phyloP scores from a whole-genome alignment of 2,797 vertebrate genomes.

The Betta splendens region DNA sequence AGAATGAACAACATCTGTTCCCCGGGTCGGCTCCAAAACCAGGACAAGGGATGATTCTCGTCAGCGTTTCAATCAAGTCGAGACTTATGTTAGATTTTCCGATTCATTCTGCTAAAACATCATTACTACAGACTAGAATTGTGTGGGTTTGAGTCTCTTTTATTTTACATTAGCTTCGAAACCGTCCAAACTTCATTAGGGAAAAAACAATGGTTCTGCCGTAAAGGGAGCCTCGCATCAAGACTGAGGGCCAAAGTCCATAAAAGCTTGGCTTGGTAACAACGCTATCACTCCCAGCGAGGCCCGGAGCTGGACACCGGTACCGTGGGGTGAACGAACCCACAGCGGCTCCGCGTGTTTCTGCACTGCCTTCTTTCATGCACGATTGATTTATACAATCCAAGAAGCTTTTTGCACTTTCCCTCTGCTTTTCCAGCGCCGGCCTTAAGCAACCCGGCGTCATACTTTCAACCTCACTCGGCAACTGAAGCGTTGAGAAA shows the following conservation, averaged over 20 bases:
- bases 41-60: constrained; percentile 55
- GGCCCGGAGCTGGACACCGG: constrained; percentile 50
- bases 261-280: constrained; percentile 64
- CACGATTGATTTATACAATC: constrained; percentile 74
- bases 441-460: constrained; percentile 56
- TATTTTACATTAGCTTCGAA: constrained; percentile 36
- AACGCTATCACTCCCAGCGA: constrained; percentile 55
- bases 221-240: constrained; percentile 64
- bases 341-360: constrained; percentile 55
- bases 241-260: constrained; percentile 51
- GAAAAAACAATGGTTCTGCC: constrained; percentile 47
- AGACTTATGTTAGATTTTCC: constrained; percentile 39
- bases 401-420: constrained; percentile 50
- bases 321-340: constrained; percentile 29
- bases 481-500: constrained; percentile 53
- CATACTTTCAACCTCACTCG: constrained; percentile 57
- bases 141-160: constrained; percentile 29
- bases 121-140: constrained; percentile 10
- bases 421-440: constrained; percentile 60
- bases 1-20: constrained; percentile 90
- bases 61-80: constrained; percentile 43
- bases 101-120: constrained; percentile 23
- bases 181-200: constrained; percentile 53
- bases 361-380: constrained; percentile 59
- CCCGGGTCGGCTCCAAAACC: constrained; percentile 69